Evolutionary conservation across 1,140 invertebrate species (phyloP).

Genomic region (Drosophila pandora): DNA sequence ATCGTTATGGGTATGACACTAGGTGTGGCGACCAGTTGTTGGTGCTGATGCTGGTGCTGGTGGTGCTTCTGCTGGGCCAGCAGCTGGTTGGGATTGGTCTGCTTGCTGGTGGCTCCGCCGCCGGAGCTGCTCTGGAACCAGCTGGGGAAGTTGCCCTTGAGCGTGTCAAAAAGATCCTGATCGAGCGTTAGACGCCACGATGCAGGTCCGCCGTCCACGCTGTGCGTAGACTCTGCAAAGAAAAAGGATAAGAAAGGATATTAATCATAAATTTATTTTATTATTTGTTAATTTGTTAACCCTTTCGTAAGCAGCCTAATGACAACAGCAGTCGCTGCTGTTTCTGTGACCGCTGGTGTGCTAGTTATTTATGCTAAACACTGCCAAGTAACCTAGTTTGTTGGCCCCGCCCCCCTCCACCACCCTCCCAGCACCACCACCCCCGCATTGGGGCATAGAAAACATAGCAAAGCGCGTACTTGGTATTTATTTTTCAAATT

Average conservation of each 20-base stretch:
- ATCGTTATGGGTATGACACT: conserved; percentile 75
- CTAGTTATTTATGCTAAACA: conserved; percentile 76
- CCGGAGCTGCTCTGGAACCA: conserved; percentile 89
- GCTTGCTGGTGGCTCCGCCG: conserved; percentile 62
- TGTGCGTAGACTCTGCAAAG: conserved; percentile 91
- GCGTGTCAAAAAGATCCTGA: conserved; percentile 94
- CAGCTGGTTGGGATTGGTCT: conserved; percentile 63
- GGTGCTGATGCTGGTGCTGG: conserved; percentile 57
- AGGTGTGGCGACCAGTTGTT: conserved; percentile 52
- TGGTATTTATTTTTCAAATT: conserved; percentile 58
- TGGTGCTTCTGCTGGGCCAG: conserved; percentile 58
- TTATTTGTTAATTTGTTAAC: too few species aligned
- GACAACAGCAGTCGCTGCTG: not conserved
- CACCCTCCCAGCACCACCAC: not conserved
- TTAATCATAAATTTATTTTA: too few species aligned
- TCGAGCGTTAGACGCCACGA: conserved; percentile 96
- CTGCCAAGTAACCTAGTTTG: conserved; percentile 77
- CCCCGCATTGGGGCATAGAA: conserved; percentile 35
- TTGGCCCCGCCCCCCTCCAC: conserved; percentile 11
- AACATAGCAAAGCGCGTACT: conserved; percentile 70
- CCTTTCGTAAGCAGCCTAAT: too few species aligned
- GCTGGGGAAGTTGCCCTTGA: conserved; percentile 94
- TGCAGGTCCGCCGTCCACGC: conserved; percentile 90
- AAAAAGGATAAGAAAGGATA: conserved; percentile 12
- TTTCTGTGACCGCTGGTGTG: conserved; percentile 44